Evolutionary conservation across 2,888 invertebrate genomes (phyloP), one percentile per base, ranked within the genome.

Genomic region (Ophioninae sp.): DNA sequence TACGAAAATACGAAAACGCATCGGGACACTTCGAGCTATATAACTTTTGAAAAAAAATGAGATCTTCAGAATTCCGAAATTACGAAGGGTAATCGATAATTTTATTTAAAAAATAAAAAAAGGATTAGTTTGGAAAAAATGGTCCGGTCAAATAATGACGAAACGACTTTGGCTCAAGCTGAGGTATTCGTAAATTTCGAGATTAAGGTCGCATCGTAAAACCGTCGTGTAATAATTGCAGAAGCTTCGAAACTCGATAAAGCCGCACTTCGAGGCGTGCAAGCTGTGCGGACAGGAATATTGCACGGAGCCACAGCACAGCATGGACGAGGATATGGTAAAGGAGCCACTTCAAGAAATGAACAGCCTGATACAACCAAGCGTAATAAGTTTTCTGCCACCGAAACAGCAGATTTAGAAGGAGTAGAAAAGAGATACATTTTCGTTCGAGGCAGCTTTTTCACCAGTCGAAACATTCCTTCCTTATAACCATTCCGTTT

Each of bases 231-330:
- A 90, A 89, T 88, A 44, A 61, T 90, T 94, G 79, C 94, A 97
- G 97, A 97, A 96, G 95, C 93, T 97, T 72, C 95, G 94, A 89
- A 95, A 95, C 90, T 95, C 97, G 7, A 94, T 97, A 84, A 95
- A 95, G 86, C 97, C 97, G 7, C 95, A 96, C 84, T 94, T 97
- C 87, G 96, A 96, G 89, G 96, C 96, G 89, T 97, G 96, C 89
- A 95, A 94, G 86, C 94, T 94, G 90, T 97, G 98, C 89, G 96
- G 96, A 21, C 95, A 96, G 86, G 95, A 95, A 90, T 96, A 97
- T 94, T 97, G 97, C 82, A 88, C 88, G 21, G 91, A 92, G 65
- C 91, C 91, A 0, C 85, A 89, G 75, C 92, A 92, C 79, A 86
- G 86, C 70, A 88, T 79, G 79, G 85, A 88, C 91, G 96, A 96